Percentiles rank a stretch among this genome's conserved stretches.
Conservation (phyloP, 2,888 invertebrate genomes). For the Lithophane ornitopus region DNA sequence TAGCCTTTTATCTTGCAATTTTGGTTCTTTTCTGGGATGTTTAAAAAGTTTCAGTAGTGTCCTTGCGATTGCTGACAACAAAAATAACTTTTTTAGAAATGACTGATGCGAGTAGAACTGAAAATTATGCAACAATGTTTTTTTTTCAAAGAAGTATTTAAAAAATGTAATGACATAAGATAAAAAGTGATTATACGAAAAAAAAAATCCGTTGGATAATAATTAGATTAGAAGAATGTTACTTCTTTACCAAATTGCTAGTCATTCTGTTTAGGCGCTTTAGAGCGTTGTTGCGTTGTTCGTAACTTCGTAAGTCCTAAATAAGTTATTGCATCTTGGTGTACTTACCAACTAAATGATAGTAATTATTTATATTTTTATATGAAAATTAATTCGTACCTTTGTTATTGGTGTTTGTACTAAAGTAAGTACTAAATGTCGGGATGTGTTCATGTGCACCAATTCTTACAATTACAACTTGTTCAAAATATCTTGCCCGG, state of each 20-base stretch:
- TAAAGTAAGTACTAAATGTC: too few species aligned
- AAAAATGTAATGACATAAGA: too few species aligned
- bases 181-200: too few species aligned
- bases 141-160: too few species aligned
- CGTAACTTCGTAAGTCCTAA: too few species aligned
- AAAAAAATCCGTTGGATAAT: too few species aligned
- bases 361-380: background rate
- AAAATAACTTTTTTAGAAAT: background rate
- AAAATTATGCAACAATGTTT: too few species aligned
- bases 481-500: too few species aligned
- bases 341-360: background rate
- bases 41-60: background rate
- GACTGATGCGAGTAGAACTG: background rate
- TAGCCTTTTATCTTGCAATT: background rate
- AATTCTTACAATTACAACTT: too few species aligned
- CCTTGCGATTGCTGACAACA: background rate
- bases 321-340: background rate
- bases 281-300: too few species aligned
- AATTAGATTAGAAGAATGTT: background rate
- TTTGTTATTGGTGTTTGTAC: too few species aligned
- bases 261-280: slow-evolving; percentile 3
- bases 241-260: slow-evolving; percentile 8
- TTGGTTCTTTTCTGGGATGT: background rate
- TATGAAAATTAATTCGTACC: background rate
- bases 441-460: too few species aligned